Base-by-base conservation (phyloP, 2,797 vertebrate species). In the Poecilia picta region DNA sequence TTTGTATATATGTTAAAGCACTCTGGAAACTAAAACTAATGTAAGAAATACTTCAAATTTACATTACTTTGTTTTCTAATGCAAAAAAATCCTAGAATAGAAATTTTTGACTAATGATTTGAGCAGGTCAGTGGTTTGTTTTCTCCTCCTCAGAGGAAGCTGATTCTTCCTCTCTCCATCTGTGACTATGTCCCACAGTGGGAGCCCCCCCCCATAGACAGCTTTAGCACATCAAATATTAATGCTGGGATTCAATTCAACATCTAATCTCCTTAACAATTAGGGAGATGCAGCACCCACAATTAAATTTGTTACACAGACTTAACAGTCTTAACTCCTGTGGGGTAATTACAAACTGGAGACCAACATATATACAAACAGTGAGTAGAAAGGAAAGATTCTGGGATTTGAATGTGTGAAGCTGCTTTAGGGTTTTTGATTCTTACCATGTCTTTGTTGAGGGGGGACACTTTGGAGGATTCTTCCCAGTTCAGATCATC, bases 161-260 rank as follows among this genome's bases (percentile, higher is more conserved):
- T 62, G 85, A 85, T 89, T 93, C 87, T 83, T 90, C 75, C 82
- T 91, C 89, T 87, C 90, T 95, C 94, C 93, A 94, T 94, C 94
- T 94, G 93, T 85, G 92, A 85, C 73, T 83, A 85, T 84, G 89
- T 89, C 64, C 79, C 94, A 93, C 93, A 93, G 92, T 94, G 94
- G 80, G 93, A 92, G 85, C 92, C 93, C 92, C 93, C 93, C 68
- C 94, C 94, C 90, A 89, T 91, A 88, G 93, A 91, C 90, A 94
- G 93, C 89, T 95, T 93, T 90, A 93, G 86, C 91, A 70, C 93
- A 96, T 96, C 75, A 95, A 96, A 95, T 95, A 96, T 96, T 96
- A 93, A 96, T 93, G 90, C 81, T 88, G 83, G 91, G 94, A 94
- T 94, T 94, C 94, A 94, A 95, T 94, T 95, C 92, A 93, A 93